phyloP scores from a whole-genome alignment of 2,888 invertebrate genomes.

The Iselma pallidipennis region DNA sequence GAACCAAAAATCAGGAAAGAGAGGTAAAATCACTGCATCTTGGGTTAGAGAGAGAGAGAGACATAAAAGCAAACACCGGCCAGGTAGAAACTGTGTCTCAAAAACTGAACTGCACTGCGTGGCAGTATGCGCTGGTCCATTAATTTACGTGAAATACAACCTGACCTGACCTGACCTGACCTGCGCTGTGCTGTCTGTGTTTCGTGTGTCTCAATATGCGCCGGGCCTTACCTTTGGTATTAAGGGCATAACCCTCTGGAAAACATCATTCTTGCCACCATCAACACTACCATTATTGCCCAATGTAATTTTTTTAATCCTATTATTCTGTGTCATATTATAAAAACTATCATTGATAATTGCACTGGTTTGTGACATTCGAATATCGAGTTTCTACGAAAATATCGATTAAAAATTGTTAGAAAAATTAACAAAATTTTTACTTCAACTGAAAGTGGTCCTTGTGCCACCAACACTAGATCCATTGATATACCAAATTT shows the following conservation, averaged over 20 bases:
- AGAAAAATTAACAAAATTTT: conserved; percentile 11
- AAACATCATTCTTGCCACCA: conserved; percentile 59
- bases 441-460: conserved; percentile 84
- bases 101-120: no score
- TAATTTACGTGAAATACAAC: no score
- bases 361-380: conserved; percentile 63
- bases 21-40: no score
- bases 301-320: conserved; percentile 52
- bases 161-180: no score
- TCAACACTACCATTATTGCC: conserved; percentile 56
- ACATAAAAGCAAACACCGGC: no score
- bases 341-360: conserved; percentile 64
- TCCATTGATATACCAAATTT: conserved; percentile 75
- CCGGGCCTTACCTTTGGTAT: conserved; percentile 81
- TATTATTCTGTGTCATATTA: conserved; percentile 53
- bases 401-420: conserved; percentile 10
- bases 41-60: no score
- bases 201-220: no score
- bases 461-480: conserved; percentile 78
- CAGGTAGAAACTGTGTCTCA: no score
- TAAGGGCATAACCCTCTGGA: conserved; percentile 71
- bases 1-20: no score
- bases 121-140: no score
- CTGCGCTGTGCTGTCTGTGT: no score
- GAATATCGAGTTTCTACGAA: conserved; percentile 68